These are phyloP conservation scores for Trinorchestia longiramus DNA, from an alignment of 1,140 invertebrate genomes.

Conservation along the genomic window DNA sequence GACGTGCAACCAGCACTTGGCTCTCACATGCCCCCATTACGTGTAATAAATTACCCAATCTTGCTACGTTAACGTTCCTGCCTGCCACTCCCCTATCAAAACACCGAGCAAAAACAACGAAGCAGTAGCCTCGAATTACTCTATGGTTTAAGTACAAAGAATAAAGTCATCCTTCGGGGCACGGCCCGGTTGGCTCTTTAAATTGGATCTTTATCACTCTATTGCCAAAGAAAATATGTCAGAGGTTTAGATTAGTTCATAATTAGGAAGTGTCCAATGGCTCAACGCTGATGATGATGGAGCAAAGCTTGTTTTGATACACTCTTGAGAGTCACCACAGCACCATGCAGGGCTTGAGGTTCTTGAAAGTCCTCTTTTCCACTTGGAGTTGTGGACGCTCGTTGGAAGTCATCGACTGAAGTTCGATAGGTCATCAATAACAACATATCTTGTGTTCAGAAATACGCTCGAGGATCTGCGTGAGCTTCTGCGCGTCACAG, in stretches of 20 bases:
- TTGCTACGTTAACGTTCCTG: not conserved
- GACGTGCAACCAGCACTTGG: not conserved
- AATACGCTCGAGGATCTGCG: conserved; percentile 51
- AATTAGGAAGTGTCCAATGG: conserved; percentile 17
- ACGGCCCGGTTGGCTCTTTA: not conserved
- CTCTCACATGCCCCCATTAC: conserved; percentile 26
- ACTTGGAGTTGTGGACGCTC: not conserved
- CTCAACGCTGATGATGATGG: not conserved
- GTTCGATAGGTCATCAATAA: conserved; percentile 7
- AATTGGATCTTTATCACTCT: conserved; percentile 46
- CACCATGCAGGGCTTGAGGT: not conserved
- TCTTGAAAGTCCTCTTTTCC: not conserved
- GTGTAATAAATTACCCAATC: conserved; percentile 15
- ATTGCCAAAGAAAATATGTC: conserved; percentile 6
- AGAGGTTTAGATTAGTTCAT: not conserved
- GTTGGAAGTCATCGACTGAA: not conserved
- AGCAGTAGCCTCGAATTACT: conserved; percentile 14
- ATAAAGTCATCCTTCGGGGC: not conserved
- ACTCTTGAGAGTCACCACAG: not conserved
- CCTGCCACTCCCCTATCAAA: conserved; percentile 46
- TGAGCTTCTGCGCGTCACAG: conserved; percentile 42
- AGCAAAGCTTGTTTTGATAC: conserved; percentile 4
- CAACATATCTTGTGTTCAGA: not conserved
- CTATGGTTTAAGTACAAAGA: conserved; percentile 4
- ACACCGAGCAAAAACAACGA: not conserved